Percentiles rank a stretch among this genome's conserved stretches.
Conservation (phyloP, 2,797 vertebrate genomes). For the Enteromius paludinosus region DNA sequence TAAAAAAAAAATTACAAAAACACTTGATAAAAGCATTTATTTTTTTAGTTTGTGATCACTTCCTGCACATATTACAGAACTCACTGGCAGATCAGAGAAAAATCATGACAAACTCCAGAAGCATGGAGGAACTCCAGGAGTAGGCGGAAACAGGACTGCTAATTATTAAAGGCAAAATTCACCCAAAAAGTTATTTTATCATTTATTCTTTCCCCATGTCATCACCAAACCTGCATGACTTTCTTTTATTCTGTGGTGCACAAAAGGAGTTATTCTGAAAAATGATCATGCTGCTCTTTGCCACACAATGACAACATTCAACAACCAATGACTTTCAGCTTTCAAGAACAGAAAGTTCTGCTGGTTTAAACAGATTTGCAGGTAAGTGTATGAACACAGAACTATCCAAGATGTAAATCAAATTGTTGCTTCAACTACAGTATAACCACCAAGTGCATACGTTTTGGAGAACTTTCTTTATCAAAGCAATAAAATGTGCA, state of each 20-base stretch:
- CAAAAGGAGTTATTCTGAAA: neutral
- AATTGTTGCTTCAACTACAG: neutral
- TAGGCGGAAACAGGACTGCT: neutral
- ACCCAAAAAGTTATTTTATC: neutral
- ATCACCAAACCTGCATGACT: no score
- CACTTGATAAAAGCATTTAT: slow-evolving; percentile 1
- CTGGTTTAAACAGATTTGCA: neutral
- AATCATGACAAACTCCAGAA: slow-evolving; percentile 16
- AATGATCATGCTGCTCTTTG: neutral
- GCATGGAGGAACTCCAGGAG: no score
- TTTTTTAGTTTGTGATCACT: slow-evolving; percentile 7
- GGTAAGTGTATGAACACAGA: neutral
- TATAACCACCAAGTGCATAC: neutral
- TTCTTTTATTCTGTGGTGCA: neutral
- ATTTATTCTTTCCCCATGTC: neutral
- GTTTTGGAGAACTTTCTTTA: slow-evolving; percentile 12
- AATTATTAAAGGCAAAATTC: neutral
- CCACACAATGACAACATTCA: neutral
- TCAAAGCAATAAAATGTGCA: neutral
- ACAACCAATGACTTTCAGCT: neutral
- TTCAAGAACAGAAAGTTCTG: neutral
- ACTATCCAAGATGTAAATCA: neutral
- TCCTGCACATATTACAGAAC: neutral
- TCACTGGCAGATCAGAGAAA: neutral
- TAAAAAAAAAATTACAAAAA: no score